phyloP scores from a whole-genome alignment of 2,113 vertebrate species.

The Cathartes aura region DNA sequence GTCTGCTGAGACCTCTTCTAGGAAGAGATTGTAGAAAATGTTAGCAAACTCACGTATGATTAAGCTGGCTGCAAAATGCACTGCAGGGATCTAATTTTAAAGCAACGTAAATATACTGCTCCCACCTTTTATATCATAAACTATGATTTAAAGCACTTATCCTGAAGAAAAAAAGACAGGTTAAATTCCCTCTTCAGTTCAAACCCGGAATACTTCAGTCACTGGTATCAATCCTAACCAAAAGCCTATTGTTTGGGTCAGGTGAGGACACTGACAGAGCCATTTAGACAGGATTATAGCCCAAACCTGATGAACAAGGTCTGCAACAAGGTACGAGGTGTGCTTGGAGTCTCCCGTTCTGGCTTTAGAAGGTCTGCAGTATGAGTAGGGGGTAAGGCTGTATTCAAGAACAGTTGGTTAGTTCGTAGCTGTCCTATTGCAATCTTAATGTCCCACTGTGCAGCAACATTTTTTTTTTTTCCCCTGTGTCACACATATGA shows the following conservation, averaged over 20 bases:
- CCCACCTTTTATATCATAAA: not conserved
- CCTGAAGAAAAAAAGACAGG: not conserved
- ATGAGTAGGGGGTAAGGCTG: not conserved
- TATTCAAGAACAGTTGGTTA: not conserved
- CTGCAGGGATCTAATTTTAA: not conserved
- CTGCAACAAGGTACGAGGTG: not conserved
- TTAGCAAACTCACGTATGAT: not conserved
- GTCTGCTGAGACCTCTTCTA: not conserved
- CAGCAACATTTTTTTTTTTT: not conserved
- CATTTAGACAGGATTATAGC: not conserved
- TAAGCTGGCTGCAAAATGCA: not conserved
- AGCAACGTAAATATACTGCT: not conserved
- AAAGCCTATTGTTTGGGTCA: not conserved
- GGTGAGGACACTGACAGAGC: not conserved
- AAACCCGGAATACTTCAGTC: not conserved
- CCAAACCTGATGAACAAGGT: not conserved
- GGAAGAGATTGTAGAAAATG: not conserved
- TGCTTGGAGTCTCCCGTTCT: not conserved
- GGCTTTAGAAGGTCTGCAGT: not conserved
- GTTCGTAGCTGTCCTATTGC: not conserved
- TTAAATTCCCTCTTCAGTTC: not conserved
- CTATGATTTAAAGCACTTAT: not conserved
- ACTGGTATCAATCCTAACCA: not conserved
- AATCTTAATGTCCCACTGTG: not conserved
- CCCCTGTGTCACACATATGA: not conserved